Base-by-base conservation (phyloP, 53 echinoderm and acorn worm species). In the Antedon mediterranea region DNA sequence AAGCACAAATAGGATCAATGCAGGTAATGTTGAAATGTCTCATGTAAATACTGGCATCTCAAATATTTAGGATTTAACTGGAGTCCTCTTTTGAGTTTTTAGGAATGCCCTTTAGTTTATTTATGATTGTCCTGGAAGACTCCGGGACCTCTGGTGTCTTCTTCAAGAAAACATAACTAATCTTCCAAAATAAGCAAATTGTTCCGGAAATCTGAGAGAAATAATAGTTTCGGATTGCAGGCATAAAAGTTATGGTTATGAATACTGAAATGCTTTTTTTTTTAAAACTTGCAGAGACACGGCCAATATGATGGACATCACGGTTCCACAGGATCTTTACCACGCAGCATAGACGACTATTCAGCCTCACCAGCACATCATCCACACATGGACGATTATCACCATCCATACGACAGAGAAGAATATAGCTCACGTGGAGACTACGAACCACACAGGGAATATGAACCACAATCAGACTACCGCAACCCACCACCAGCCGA, bases 401-500 rank as follows among this genome's bases (percentile, higher is more conserved):
- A 57, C 23, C 57, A 57, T 26, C 57, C 57, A 15, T 57, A 57
- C 57, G 57, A 57, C 23, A 57, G 57, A 57, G 57, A 57, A 57
- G 57, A 57, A 23, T 57, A 57, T 57, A 26, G 57, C 20, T 18
- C 57, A 23, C 57, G 20, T 15, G 57, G 57, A 23, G 57, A 57
- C 57, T 57, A 57, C 23, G 57, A 57, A 18, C 57, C 71, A n/a
- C 0, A 34, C 28, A 34, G 34, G 75, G 73, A 79, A 37, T 78
- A 43, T 0, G 78, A 78, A 34, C 30, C 83, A 28, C 27, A 77
- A 4, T 79, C 84, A 73, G 84, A 72, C 0, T 76, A 78, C 34
- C 78, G 84, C 31, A 84, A 84, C 74, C 84, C 78, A 30, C 84
- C 84, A n/a, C 83, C n/a, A n/a, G 78, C 0, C 31, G 81, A 43